These are phyloP conservation scores for Aleiodes sp. DNA, from an alignment of 1,140 invertebrate species.

Conservation along the genomic window DNA sequence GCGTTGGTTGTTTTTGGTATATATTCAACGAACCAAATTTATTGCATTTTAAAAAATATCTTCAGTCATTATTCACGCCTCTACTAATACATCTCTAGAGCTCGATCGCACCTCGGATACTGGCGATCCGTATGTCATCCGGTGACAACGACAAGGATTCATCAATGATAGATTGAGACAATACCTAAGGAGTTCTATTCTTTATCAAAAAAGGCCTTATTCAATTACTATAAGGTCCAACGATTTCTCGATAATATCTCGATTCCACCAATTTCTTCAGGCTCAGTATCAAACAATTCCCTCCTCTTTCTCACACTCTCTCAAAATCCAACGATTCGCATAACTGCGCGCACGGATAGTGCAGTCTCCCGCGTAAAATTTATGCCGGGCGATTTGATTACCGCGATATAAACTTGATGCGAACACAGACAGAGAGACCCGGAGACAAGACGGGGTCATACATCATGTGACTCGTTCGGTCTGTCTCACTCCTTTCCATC, in stretches of 20 bases:
- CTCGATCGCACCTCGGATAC: no score
- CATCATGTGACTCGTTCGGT: constrained; percentile 59
- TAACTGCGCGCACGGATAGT: constrained; percentile 53
- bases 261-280: constrained; percentile 44
- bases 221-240: no score
- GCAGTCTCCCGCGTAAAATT: constrained; percentile 51
- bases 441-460: constrained; percentile 63
- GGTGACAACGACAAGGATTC: no score
- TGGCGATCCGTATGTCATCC: no score
- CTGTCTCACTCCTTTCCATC: constrained; percentile 31
- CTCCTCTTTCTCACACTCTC: not conserved
- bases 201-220: no score
- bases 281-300: not conserved
- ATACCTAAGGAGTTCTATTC: no score
- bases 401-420: constrained; percentile 64
- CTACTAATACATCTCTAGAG: not conserved
- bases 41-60: not conserved
- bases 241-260: no score
- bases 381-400: constrained; percentile 66
- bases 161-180: no score
- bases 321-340: constrained; percentile 38
- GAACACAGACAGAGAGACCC: constrained; percentile 50
- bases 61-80: constrained; percentile 10
- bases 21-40: constrained; percentile 18
- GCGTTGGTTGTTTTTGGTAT: constrained; percentile 3